Evolutionary conservation across 2,888 invertebrate species (phyloP).

Genomic region (Deilephila porcellus): DNA sequence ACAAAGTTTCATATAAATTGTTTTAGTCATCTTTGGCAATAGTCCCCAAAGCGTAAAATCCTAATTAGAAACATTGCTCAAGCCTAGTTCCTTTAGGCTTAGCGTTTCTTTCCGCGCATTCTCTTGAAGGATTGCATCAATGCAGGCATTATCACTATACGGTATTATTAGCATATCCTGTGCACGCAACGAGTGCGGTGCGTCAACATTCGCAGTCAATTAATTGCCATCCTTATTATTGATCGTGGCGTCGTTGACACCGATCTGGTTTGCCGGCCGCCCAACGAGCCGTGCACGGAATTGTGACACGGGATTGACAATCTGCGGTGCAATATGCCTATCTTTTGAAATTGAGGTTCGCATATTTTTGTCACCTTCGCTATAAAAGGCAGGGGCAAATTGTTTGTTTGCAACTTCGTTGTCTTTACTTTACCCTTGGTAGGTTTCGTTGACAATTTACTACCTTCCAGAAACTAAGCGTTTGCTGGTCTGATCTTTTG

Average conservation of each 20-base stretch:
- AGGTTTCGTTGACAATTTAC: too few relatives aligned
- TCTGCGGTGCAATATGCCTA: not conserved
- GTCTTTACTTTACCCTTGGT: too few relatives aligned
- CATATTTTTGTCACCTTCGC: not conserved
- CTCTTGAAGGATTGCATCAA: not conserved
- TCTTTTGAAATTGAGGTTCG: not conserved
- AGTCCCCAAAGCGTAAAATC: too few relatives aligned
- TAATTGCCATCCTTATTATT: slow-evolving; percentile 28
- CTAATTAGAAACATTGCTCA: too few relatives aligned
- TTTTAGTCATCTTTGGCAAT: too few relatives aligned
- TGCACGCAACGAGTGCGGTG: slow-evolving; percentile 7
- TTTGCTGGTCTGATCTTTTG: too few relatives aligned
- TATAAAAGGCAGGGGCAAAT: too few relatives aligned
- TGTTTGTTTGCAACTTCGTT: too few relatives aligned
- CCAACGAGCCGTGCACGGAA: slow-evolving; percentile 21
- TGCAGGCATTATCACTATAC: not conserved
- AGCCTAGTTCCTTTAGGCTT: too few relatives aligned
- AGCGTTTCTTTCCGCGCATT: not conserved
- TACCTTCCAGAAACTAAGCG: too few relatives aligned
- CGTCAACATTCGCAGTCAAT: slow-evolving; percentile 16
- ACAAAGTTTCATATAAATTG: too few relatives aligned
- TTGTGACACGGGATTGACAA: not conserved
- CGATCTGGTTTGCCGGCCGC: slow-evolving; percentile 24
- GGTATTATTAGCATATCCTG: slow-evolving; percentile 4
- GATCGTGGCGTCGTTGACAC: not conserved